Evolutionary conservation across 1,140 invertebrate genomes (phyloP).

Genomic region (Eriocheir sinensis): DNA sequence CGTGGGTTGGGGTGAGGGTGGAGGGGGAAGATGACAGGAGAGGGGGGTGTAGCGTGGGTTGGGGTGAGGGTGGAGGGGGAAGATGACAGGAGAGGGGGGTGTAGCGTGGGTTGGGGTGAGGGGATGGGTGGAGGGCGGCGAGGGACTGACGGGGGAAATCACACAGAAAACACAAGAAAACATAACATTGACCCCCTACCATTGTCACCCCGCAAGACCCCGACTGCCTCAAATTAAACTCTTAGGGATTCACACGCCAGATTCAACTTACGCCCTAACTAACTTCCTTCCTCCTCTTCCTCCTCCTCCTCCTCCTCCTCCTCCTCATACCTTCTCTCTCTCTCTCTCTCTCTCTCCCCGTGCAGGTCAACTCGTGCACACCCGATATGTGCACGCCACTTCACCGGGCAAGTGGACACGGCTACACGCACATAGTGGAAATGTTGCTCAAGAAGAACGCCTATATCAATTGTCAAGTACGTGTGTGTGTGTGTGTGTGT

Average conservation of each 20-base stretch:
- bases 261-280: not conserved
- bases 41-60: not conserved
- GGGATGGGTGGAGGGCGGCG: too few relatives aligned
- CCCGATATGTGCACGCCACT: constrained; percentile 77
- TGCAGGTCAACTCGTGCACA: constrained; percentile 76
- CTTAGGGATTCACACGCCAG: too few relatives aligned
- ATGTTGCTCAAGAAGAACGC: constrained; percentile 74
- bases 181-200: not conserved
- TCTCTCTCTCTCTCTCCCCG: too few relatives aligned
- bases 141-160: too few relatives aligned
- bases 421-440: constrained; percentile 60
- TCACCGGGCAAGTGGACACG: constrained; percentile 62
- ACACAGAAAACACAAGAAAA: not conserved
- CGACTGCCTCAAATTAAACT: too few relatives aligned
- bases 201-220: too few relatives aligned
- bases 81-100: not conserved
- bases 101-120: not conserved
- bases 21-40: not conserved
- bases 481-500: not conserved
- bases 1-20: not conserved
- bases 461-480: constrained; percentile 77
- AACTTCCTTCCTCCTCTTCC: not conserved
- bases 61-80: too few relatives aligned
- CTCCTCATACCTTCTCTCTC: too few relatives aligned
- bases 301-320: too few relatives aligned